A percentile compares a stretch with the other conserved stretches of the same genome.
Evolutionary conservation across 2,888 invertebrate genomes (phyloP).

Genomic region (Agrochola litura): DNA sequence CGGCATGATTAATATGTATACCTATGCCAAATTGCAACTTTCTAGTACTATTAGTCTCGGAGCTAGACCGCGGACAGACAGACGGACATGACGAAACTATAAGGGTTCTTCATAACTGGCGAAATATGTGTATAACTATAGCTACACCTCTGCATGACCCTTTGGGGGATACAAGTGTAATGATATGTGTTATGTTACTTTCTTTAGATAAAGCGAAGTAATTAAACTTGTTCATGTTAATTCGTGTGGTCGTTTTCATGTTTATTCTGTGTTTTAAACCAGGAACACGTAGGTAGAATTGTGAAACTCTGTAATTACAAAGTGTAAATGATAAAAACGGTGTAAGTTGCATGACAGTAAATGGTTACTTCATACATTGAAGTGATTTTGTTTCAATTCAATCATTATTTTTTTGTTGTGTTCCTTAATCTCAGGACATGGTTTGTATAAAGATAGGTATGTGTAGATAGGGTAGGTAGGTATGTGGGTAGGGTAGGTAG

Average conservation of each 20-base stretch:
- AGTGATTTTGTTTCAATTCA: background rate
- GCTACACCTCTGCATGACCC: background rate
- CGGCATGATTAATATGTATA: too few relatives aligned
- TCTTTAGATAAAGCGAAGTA: slow-evolving; percentile 26
- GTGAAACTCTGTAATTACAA: slow-evolving; percentile 61
- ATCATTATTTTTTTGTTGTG: too few relatives aligned
- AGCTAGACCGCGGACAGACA: too few relatives aligned
- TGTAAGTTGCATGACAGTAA: slow-evolving; percentile 22
- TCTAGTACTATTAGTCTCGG: too few relatives aligned
- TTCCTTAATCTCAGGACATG: too few relatives aligned
- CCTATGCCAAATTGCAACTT: too few relatives aligned
- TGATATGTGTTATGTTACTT: background rate
- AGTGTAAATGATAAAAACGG: slow-evolving; percentile 51
- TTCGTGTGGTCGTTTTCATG: slow-evolving; percentile 41
- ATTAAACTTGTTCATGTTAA: slow-evolving; percentile 36
- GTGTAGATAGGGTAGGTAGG: too few relatives aligned
- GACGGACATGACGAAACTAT: too few relatives aligned
- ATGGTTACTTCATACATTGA: background rate
- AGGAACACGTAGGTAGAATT: slow-evolving; percentile 58
- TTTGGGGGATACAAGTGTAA: background rate
- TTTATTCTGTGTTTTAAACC: slow-evolving; percentile 46
- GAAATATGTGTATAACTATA: background rate
- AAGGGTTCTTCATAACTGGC: slow-evolving; percentile 1
- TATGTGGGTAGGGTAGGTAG: too few relatives aligned
- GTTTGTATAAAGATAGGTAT: too few relatives aligned